These are phyloP conservation scores for Mythimna albipuncta DNA, from an alignment of 2,888 invertebrate genomes.

Conservation along the genomic window DNA sequence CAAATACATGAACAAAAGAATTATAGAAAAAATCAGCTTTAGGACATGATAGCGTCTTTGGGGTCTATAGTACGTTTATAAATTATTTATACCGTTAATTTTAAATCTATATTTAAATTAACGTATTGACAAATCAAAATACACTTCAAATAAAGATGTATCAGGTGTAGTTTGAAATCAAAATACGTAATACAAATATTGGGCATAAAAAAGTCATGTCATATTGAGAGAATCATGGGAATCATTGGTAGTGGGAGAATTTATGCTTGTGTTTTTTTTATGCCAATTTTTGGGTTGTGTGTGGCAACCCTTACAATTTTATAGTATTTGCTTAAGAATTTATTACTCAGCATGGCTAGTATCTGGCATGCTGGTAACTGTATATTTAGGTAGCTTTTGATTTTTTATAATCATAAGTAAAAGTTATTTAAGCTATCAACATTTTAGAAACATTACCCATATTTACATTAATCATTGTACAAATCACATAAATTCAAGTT, in stretches of 20 bases:
- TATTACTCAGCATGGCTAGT: conserved; percentile 51
- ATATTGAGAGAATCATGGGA: not conserved
- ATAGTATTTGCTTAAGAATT: conserved; percentile 18
- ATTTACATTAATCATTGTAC: conserved; percentile 3
- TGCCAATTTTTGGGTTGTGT: conserved; percentile 44
- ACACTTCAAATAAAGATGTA: not conserved
- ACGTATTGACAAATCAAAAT: not conserved
- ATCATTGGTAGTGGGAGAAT: conserved; percentile 31
- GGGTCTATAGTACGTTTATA: too few relatives aligned
- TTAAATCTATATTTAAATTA: too few relatives aligned
- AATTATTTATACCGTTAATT: too few relatives aligned
- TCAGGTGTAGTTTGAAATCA: not conserved
- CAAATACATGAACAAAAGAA: too few relatives aligned
- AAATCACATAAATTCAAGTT: not conserved
- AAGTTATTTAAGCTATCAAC: too few relatives aligned
- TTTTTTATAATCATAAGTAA: not conserved
- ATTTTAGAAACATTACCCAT: too few relatives aligned
- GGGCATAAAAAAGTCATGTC: not conserved
- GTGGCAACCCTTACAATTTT: conserved; percentile 53
- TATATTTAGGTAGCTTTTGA: conserved; percentile 22
- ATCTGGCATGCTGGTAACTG: conserved; percentile 48
- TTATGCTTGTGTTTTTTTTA: conserved; percentile 42
- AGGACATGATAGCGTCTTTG: too few relatives aligned
- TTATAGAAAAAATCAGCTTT: too few relatives aligned
- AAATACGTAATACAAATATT: not conserved